phyloP scores from a whole-genome alignment of 2,797 vertebrate species.

The Thamnophis elegans region DNA sequence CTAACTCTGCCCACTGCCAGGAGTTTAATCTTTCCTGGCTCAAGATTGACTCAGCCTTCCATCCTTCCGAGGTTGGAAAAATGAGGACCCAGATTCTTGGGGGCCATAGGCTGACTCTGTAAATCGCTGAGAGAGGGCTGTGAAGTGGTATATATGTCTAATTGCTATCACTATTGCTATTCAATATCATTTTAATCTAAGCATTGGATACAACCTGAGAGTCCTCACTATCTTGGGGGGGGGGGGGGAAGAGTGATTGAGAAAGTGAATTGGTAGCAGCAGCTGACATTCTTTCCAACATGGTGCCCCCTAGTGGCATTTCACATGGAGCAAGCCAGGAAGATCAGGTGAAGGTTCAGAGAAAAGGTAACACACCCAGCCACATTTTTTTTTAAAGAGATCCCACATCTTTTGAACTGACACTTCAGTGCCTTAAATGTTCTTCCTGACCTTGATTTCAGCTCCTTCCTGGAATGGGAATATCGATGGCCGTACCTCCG shows the following conservation, averaged over 20 bases:
- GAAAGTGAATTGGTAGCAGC: not conserved
- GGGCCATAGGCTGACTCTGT: too few relatives aligned
- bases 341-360: not conserved
- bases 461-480: conserved; percentile 74
- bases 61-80: not conserved
- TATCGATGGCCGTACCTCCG: conserved; percentile 63
- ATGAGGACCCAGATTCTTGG: not conserved
- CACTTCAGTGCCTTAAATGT: not conserved
- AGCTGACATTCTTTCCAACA: not conserved
- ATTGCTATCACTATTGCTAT: not conserved
- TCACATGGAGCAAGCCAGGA: not conserved
- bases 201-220: not conserved
- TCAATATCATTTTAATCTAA: not conserved
- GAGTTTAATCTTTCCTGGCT: fast-evolving
- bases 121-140: not conserved
- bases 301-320: not conserved
- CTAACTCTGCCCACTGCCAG: not conserved
- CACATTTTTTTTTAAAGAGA: not conserved
- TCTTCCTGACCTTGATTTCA: conserved; percentile 62
- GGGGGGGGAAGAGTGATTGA: too few relatives aligned
- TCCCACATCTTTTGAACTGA: not conserved
- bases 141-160: not conserved
- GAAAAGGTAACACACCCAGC: not conserved
- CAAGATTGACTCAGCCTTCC: not conserved
- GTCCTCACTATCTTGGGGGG: not conserved